Evolutionary conservation across 2,113 vertebrate species (phyloP).

Genomic region (Ammodytes marinus): DNA sequence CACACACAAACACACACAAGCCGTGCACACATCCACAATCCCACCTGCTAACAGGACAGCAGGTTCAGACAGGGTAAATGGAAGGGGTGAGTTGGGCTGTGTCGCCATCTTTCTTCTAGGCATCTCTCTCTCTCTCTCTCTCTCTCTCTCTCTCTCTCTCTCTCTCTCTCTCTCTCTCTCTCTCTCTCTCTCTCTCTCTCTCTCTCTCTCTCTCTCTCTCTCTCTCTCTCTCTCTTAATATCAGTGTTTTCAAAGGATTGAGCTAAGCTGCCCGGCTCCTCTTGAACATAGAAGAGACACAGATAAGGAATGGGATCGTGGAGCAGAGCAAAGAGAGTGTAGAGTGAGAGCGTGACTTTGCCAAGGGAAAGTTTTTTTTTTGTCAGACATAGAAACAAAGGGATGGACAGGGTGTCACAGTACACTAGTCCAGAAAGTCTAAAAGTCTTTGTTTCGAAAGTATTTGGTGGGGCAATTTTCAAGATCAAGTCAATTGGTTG

Average conservation of each 20-base stretch:
- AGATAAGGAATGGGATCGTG: conserved; percentile 65
- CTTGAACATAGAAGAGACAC: conserved; percentile 62
- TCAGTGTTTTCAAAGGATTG: conserved; percentile 70
- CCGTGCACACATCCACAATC: conserved; percentile 18
- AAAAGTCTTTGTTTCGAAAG: conserved; percentile 3
- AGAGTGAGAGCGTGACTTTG: conserved; percentile 55
- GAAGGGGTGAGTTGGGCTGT: conserved; percentile 36
- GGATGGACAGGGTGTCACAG: conserved; percentile 16
- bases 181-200: conserved; percentile 4
- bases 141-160: too few species aligned
- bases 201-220: too few species aligned
- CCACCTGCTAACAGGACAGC: conserved; percentile 44
- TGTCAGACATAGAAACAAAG: conserved; percentile 50
- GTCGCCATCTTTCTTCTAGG: conserved; percentile 55
- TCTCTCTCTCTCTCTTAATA: conserved; percentile 37
- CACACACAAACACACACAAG: conserved; percentile 7
- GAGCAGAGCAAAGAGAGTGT: conserved; percentile 52
- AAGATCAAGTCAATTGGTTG: not conserved
- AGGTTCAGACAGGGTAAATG: conserved; percentile 57
- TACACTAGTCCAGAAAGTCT: not conserved
- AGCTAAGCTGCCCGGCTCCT: conserved; percentile 54
- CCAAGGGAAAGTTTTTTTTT: conserved; percentile 51
- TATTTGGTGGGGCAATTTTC: not conserved
- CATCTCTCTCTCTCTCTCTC: conserved; percentile 33
- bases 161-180: not conserved